Evolutionary conservation across 2,888 invertebrate genomes (phyloP), one percentile per base, ranked within the genome.

Genomic region (Lasioglossum calceatum): DNA sequence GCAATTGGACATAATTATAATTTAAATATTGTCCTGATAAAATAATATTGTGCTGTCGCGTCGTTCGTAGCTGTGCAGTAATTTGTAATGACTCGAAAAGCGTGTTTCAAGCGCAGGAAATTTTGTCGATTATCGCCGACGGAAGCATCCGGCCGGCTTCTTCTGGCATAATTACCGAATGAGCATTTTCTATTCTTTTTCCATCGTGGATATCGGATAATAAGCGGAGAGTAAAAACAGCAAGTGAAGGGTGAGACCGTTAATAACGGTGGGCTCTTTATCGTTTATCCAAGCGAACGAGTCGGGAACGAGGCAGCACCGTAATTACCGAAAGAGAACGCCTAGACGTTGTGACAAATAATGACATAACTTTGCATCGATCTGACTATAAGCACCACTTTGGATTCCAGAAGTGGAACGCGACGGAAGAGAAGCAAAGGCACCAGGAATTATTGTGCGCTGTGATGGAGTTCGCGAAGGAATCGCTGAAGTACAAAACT

Each of bases 101-200:
- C 32, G 36, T 27, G 67, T 71, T 67, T 79, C 74, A 72, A 81
- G 73, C 5, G 72, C 70, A 70, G 81, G 81, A 83, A 87, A 86
- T 90, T 88, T 89, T 70, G 84, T 85, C 84, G 86, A 83, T 74
- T 86, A 77, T 70, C 75, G 64, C 72, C 54, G 76, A 67, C 32
- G 50, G 71, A 79, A 77, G 82, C 78, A 79, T 42, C 64, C 61
- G 64, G 70, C 58, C 44, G 79, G 16, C 44, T 23, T 78, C 80
- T 76, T 84, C 77, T 79, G 77, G 42, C 70, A 76, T 71, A 82
- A 88, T 87, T 82, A 81, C 75, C 80, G 79, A 81, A 77, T 50
- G 77, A 75, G 81, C 77, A 72, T 81, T 88, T 81, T 71, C 85
- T 67, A 74, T 72, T 81, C 85, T 79, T 80, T 81, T 82, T 80